phyloP scores from a whole-genome alignment of 2,888 invertebrate species.

The Osedax fenrisi region DNA sequence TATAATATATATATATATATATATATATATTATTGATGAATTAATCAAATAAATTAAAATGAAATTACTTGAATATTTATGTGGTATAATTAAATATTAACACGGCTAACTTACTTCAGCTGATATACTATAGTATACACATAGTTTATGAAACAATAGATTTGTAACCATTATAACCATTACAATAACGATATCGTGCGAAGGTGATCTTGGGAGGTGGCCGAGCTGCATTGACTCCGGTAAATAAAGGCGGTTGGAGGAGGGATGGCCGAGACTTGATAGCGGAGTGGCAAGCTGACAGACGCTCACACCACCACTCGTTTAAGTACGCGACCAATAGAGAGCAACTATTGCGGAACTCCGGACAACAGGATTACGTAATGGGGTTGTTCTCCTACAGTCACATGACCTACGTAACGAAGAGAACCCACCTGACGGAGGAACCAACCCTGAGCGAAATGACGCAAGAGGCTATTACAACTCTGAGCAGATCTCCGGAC shows the following conservation, averaged over 20 bases:
- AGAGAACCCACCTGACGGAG: too few relatives aligned
- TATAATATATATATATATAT: too few relatives aligned
- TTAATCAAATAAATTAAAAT: too few relatives aligned
- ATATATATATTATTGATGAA: too few relatives aligned
- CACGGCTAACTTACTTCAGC: too few relatives aligned
- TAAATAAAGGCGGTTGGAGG: neutral
- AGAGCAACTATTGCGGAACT: neutral
- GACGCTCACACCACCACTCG: neutral
- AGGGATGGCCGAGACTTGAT: slow-evolving; percentile 3
- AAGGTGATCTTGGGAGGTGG: slow-evolving; percentile 37
- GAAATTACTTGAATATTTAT: too few relatives aligned
- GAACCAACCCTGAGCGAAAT: slow-evolving; percentile 14
- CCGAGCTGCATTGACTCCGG: slow-evolving; percentile 29
- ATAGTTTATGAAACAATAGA: too few relatives aligned
- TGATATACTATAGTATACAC: too few relatives aligned
- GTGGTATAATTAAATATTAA: too few relatives aligned
- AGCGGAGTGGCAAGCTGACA: neutral
- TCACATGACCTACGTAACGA: neutral
- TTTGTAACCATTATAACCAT: too few relatives aligned
- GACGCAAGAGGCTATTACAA: slow-evolving; percentile 11
- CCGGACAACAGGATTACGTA: neutral
- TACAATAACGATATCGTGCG: too few relatives aligned
- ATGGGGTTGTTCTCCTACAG: neutral
- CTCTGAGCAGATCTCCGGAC: neutral
- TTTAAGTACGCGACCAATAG: neutral